Conservation (phyloP, 1,140 invertebrate genomes). For the Andrena cerasifolii region DNA sequence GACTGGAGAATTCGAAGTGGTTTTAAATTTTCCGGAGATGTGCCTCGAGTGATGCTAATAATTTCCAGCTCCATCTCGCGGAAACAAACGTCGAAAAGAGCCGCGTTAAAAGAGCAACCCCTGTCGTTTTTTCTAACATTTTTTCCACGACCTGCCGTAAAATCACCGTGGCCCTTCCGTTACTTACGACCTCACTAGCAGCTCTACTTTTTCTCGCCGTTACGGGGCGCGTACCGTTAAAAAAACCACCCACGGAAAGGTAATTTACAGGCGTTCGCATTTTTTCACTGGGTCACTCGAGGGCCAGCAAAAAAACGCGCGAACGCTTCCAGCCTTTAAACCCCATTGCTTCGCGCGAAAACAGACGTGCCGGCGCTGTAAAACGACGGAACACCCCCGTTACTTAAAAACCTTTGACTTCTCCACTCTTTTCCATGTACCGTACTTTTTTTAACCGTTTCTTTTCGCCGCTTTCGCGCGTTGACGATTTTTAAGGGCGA, state of each 20-base stretch:
- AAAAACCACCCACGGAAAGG: constrained; percentile 23
- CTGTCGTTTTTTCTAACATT: not conserved
- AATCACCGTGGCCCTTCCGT: constrained; percentile 9
- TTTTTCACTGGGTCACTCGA: constrained; percentile 33
- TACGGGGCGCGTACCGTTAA: constrained; percentile 40
- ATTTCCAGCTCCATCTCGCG: not conserved
- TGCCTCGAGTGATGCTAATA: not conserved
- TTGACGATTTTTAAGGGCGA: not conserved
- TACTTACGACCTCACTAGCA: not conserved
- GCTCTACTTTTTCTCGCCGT: constrained; percentile 19
- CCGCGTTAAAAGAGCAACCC: not conserved
- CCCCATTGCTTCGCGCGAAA: constrained; percentile 44
- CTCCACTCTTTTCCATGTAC: constrained; percentile 13
- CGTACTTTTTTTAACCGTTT: constrained; percentile 27
- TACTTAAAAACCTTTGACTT: constrained; percentile 48
- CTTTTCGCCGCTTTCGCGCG: not conserved
- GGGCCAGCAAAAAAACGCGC: not conserved
- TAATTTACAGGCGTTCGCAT: constrained; percentile 15
- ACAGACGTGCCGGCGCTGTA: constrained; percentile 3
- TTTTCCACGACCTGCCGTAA: constrained; percentile 3
- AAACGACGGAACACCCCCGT: constrained; percentile 48
- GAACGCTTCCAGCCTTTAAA: not conserved
- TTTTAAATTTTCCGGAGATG: too few relatives aligned
- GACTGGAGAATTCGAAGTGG: too few relatives aligned
- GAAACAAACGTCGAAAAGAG: not conserved